phyloP scores from a whole-genome alignment of 2,113 vertebrate genomes.

The Silurus glanis region DNA sequence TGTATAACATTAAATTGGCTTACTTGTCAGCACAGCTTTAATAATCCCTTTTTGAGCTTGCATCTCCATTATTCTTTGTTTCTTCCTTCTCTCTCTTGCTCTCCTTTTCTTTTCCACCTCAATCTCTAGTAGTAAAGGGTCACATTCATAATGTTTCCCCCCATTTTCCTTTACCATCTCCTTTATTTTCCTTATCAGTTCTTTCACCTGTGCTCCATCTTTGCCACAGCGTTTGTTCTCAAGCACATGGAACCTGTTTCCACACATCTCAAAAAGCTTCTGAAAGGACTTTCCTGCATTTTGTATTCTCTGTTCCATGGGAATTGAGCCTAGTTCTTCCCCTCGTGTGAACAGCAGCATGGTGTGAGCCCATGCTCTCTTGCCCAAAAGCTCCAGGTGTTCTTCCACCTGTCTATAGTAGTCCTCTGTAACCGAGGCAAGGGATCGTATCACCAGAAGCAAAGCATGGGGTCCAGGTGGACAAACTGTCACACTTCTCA shows the following conservation, averaged over 20 bases:
- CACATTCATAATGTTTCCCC: slow-evolving; percentile 55
- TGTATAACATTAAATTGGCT: slow-evolving; percentile 47
- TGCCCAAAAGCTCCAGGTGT: slow-evolving; percentile 67
- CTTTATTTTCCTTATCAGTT: slow-evolving; percentile 66
- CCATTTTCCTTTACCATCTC: slow-evolving; percentile 43
- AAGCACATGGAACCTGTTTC: slow-evolving; percentile 67
- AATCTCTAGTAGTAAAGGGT: slow-evolving; percentile 53
- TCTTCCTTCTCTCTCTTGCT: slow-evolving; percentile 72
- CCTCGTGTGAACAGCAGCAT: slow-evolving; percentile 71
- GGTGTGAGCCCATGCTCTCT: slow-evolving; percentile 63
- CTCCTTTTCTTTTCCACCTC: slow-evolving; percentile 66
- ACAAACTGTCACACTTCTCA: slow-evolving; percentile 67
- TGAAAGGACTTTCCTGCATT: slow-evolving; percentile 57
- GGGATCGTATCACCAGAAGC: slow-evolving; percentile 68
- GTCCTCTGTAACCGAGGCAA: slow-evolving; percentile 63
- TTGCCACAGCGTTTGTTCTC: slow-evolving; percentile 65
- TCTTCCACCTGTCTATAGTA: slow-evolving; percentile 67
- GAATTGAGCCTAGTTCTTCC: slow-evolving; percentile 63
- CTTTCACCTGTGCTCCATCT: slow-evolving; percentile 63
- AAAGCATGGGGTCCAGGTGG: slow-evolving; percentile 70
- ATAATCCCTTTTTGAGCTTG: slow-evolving; percentile 68
- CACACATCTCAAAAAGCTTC: slow-evolving; percentile 65
- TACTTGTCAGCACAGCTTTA: slow-evolving; percentile 65
- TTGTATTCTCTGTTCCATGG: slow-evolving; percentile 64
- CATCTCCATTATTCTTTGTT: slow-evolving; percentile 71